Base-by-base conservation (phyloP, 1,140 invertebrate species). In the Copidosoma floridanum region DNA sequence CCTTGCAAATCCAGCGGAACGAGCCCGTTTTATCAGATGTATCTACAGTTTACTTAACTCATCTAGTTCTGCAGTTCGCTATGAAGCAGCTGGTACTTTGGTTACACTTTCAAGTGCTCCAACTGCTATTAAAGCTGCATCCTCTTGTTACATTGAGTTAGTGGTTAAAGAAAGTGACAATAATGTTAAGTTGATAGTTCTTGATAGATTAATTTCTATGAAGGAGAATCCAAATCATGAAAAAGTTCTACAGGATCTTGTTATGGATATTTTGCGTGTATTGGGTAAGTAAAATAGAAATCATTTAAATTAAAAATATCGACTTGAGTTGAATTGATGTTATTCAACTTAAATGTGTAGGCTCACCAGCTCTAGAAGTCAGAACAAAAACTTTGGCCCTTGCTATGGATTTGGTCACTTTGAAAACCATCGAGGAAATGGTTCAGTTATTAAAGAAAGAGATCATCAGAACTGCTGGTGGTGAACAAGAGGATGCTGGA, bases 91-190 rank as follows among this genome's bases (percentile, higher is more conserved):
- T 53, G 97, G 97, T 27, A 99, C 97, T n/a, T 83, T 99, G n/a
- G 92, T 99, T n/a, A 99, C 97, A 1, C 83, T 99, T 11, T 98
- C 95, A 1, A 93, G 86, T 76, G 96, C 95, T 1, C 97, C 97
- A 3, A 95, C 97, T 20, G 97, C 97, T 8, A 92, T 99, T 63
- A 97, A 97, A 84, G 90, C 96, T 26, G 97, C 97, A 24, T 97
- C 97, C 12, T 90, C 89, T 29, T 97, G 95, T 79, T 99, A 99
- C 78, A 99, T 99, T 71, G 97, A 99, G 72, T 81, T 99, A 61
- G 95, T 99, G 63, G 91, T 98, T 4, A 99, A 99, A 82, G 97
- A 99, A 80, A 98, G 95, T 79, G 98, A 99, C 76, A 99, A 99
- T 80, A 99, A 99, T 84, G 97, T 99, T 1, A 99, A 99, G 81